These are phyloP conservation scores for Colaptes auratus DNA, from an alignment of 2,113 vertebrate species.

Conservation along the genomic window DNA sequence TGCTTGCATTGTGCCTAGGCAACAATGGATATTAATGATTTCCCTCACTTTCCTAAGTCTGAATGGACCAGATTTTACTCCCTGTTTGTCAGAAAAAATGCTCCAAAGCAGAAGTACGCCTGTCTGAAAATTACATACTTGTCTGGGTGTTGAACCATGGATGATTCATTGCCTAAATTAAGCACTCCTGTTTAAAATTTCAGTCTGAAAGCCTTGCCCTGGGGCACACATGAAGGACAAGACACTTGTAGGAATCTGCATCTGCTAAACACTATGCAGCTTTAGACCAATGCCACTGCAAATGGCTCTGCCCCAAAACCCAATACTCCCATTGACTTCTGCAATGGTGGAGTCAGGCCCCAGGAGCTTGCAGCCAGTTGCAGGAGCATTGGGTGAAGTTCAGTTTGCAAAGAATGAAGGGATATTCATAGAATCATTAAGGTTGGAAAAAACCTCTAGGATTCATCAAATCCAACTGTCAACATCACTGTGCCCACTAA, in stretches of 20 bases:
- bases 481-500: too few relatives aligned
- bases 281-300: not conserved
- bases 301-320: not conserved
- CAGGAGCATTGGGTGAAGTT: not conserved
- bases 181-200: not conserved
- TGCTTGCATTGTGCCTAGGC: not conserved
- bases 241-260: not conserved
- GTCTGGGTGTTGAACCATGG: not conserved
- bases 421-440: not conserved
- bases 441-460: too few relatives aligned
- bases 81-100: not conserved
- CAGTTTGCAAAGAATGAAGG: not conserved
- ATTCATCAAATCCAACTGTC: too few relatives aligned
- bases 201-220: not conserved
- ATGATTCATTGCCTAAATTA: conserved; percentile 7
- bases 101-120: not conserved
- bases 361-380: not conserved
- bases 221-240: not conserved
- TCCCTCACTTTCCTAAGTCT: not conserved
- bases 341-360: not conserved
- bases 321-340: not conserved
- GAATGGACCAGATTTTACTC: not conserved
- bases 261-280: not conserved
- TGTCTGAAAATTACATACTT: not conserved
- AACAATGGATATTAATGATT: not conserved